These are phyloP conservation scores for Chrysaora quinquecirrha DNA, from an alignment of 30 jellyfish, hydroid and myxozoan species.

Conservation along the genomic window DNA sequence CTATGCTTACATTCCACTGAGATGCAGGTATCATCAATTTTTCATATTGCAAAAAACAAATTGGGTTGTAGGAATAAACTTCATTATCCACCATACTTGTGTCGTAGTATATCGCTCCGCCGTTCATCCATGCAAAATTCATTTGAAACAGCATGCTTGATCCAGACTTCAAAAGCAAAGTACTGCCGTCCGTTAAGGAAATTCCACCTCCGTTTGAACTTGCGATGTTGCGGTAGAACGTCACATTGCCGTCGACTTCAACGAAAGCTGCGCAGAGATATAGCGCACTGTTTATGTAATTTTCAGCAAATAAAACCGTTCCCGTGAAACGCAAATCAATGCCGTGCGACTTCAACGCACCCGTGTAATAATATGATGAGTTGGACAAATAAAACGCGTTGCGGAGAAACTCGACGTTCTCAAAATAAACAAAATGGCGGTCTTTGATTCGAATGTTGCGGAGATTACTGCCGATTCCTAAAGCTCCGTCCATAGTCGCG, in stretches of 20 bases:
- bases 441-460: background rate
- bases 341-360: conserved; percentile 15
- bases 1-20: conserved; percentile 75
- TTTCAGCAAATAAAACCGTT: conserved; percentile 10
- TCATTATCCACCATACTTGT: conserved; percentile 23
- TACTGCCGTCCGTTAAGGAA: conserved; percentile 56
- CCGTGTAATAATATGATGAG: conserved; percentile 33
- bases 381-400: background rate
- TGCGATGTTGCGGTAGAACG: conserved; percentile 52
- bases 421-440: conserved; percentile 22
- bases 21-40: conserved; percentile 26
- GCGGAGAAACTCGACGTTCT: conserved; percentile 8
- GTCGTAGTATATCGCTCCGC: conserved; percentile 56
- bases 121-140: conserved; percentile 46
- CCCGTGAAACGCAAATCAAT: conserved; percentile 53
- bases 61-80: conserved; percentile 50
- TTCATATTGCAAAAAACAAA: conserved; percentile 65
- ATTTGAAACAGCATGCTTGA: conserved; percentile 19
- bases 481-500: conserved; percentile 45
- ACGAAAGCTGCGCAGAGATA: conserved; percentile 42
- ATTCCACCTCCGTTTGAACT: conserved; percentile 63
- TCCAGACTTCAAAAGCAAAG: conserved; percentile 39
- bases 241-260: conserved; percentile 35
- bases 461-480: conserved; percentile 30
- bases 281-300: conserved; percentile 45